Conservation (phyloP, 2,797 vertebrate genomes). For the Buphagus erythrorhynchus region DNA sequence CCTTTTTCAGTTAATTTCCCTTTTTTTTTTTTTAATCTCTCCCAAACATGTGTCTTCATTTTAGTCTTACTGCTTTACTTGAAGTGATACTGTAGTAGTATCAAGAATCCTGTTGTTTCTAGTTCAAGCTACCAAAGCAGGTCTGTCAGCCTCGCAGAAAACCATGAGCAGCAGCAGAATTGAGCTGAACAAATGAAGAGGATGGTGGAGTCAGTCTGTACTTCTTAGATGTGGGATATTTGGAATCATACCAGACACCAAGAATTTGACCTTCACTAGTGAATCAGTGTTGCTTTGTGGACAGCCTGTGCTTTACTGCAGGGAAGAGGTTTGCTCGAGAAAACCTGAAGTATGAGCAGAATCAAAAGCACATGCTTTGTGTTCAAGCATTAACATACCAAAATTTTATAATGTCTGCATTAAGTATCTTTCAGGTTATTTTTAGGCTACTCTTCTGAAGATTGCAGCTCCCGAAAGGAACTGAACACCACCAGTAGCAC, state of each 20-base stretch:
- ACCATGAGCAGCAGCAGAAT: neutral
- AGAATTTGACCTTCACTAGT: neutral
- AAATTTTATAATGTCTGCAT: neutral
- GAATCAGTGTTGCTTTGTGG: neutral
- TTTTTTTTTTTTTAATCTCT: neutral
- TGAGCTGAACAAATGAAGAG: neutral
- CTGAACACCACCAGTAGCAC: neutral
- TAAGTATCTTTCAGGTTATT: neutral
- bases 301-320: neutral
- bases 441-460: neutral
- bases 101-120: neutral
- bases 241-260: neutral
- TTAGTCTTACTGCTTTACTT: neutral
- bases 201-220: neutral
- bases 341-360: neutral
- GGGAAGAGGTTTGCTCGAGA: neutral
- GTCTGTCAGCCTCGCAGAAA: neutral
- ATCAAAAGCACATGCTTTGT: neutral
- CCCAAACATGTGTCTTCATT: accelerated
- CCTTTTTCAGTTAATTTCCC: neutral
- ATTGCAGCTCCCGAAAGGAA: neutral
- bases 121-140: neutral
- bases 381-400: neutral
- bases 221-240: neutral
- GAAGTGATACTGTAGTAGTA: neutral